phyloP scores from a whole-genome alignment of 2,797 vertebrate genomes.

The Rostrhamus sociabilis region DNA sequence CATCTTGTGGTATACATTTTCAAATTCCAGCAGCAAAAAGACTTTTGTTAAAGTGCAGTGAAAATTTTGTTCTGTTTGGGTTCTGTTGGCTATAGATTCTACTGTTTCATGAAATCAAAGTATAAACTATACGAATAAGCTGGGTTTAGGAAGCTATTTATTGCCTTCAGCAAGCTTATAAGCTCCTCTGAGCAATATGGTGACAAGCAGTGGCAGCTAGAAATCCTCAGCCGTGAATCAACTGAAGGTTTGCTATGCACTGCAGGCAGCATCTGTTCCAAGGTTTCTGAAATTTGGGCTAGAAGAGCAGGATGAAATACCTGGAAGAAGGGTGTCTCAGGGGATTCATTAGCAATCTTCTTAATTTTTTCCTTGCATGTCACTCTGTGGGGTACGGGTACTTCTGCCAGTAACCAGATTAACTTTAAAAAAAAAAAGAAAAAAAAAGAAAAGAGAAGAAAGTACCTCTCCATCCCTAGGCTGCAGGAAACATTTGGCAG shows the following conservation, averaged over 20 bases:
- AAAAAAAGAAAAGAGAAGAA: neutral
- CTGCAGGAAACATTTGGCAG: neutral
- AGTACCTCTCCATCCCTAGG: neutral
- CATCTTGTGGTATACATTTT: neutral
- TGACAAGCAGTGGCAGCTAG: neutral
- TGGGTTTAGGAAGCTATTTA: constrained; percentile 7
- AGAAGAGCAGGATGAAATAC: neutral
- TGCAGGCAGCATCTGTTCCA: neutral
- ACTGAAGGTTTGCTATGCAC: neutral
- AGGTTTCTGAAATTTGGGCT: neutral
- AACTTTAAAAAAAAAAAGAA: neutral
- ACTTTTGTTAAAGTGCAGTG: neutral
- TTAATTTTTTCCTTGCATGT: neutral
- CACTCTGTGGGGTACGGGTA: neutral
- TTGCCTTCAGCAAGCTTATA: neutral
- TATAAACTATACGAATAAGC: neutral
- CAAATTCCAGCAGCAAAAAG: neutral
- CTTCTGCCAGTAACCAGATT: neutral
- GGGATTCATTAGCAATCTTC: neutral
- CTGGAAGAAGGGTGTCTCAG: neutral
- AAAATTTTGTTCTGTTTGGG: neutral
- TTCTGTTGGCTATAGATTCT: neutral
- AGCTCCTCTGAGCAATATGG: neutral
- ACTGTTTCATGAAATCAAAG: neutral
- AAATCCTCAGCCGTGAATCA: constrained; percentile 6